Percentiles rank a stretch among this genome's conserved stretches.
Evolutionary conservation across 2,797 vertebrate species (phyloP).

Genomic region (Phoeniculus purpureus): DNA sequence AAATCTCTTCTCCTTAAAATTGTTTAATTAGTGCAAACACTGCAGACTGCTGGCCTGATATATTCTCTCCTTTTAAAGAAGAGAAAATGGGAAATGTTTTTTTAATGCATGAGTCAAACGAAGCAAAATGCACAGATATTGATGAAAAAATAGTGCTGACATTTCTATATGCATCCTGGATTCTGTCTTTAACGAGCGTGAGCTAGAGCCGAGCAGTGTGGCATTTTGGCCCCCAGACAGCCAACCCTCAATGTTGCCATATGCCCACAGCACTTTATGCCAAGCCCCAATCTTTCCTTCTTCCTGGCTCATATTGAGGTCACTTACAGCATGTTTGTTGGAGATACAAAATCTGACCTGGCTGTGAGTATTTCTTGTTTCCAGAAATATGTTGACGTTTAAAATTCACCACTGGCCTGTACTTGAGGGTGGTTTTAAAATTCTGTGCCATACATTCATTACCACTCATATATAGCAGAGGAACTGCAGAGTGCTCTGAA

Average conservation of each 20-base stretch:
- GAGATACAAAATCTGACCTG: neutral
- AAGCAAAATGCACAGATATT: neutral
- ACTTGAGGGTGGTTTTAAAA: neutral
- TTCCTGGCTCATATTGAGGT: neutral
- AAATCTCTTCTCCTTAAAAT: conserved; percentile 11
- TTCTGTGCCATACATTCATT: neutral
- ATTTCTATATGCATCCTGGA: conserved; percentile 7
- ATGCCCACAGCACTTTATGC: neutral
- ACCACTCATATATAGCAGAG: neutral
- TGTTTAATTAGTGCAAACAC: conserved; percentile 13
- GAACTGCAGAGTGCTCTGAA: neutral
- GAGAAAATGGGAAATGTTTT: neutral
- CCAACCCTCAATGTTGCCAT: neutral
- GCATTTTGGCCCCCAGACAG: neutral
- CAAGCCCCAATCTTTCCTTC: neutral
- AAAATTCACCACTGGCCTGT: neutral
- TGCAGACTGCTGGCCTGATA: conserved; percentile 8
- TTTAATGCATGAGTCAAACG: neutral
- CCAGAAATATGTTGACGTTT: neutral
- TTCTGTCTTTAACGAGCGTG: neutral
- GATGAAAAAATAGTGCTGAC: neutral
- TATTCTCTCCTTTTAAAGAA: neutral
- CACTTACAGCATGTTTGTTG: neutral
- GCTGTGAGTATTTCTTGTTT: neutral
- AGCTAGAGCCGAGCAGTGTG: neutral